phyloP scores from a whole-genome alignment of 2,113 vertebrate genomes.

The Syngnathus typhle region DNA sequence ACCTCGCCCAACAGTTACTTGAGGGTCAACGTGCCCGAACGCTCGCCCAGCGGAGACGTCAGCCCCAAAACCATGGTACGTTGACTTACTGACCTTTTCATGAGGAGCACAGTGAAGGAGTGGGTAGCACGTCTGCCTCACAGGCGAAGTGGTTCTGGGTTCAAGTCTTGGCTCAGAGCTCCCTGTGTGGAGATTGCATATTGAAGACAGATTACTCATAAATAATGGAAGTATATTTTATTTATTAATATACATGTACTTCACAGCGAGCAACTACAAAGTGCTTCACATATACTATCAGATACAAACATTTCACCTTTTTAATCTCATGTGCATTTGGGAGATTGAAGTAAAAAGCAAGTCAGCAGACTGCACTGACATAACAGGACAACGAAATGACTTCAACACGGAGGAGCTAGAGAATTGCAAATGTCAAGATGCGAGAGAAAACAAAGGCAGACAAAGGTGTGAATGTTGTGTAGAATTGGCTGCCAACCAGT shows the following conservation, averaged over 20 bases:
- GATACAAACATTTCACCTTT: too few species aligned
- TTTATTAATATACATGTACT: too few species aligned
- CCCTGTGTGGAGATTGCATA: too few species aligned
- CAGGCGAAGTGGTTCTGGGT: too few species aligned
- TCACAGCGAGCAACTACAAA: too few species aligned
- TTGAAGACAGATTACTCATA: too few species aligned
- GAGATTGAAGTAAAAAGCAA: background rate
- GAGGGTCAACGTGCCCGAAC: conserved; percentile 88
- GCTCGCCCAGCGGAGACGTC: conserved; percentile 79
- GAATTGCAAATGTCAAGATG: background rate
- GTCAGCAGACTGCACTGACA: conserved; percentile 1
- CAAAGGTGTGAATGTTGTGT: background rate
- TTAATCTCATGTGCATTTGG: background rate
- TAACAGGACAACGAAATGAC: conserved; percentile 10
- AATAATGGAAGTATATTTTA: too few species aligned
- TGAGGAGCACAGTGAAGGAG: background rate
- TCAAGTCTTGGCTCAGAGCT: too few species aligned
- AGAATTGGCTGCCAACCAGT: background rate
- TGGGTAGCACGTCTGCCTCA: too few species aligned
- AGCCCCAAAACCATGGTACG: conserved; percentile 87
- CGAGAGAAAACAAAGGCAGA: background rate
- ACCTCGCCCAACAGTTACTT: conserved; percentile 93
- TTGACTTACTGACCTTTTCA: background rate
- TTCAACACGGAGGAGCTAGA: background rate
- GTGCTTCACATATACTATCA: too few species aligned